Percentiles rank a stretch among this genome's conserved stretches.
Conservation (phyloP, 2,797 vertebrate species). For the Coregonus suidteri region DNA sequence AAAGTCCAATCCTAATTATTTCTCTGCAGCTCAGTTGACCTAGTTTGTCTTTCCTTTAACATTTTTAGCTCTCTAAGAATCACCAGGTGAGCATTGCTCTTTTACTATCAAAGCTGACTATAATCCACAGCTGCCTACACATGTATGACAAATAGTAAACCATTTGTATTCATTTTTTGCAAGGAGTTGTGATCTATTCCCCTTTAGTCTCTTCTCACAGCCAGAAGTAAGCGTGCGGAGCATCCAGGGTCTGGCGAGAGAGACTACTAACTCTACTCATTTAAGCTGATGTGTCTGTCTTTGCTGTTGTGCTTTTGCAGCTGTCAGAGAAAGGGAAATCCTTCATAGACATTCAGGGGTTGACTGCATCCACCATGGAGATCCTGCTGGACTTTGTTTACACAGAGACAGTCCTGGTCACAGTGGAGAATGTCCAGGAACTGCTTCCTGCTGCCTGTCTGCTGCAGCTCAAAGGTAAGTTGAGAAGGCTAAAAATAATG, state of each 20-base stretch:
- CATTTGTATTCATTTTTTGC: neutral
- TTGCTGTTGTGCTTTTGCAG: slow-evolving; percentile 64
- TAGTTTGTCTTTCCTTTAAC: slow-evolving; percentile 14
- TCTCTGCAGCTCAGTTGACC: neutral
- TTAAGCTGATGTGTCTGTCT: slow-evolving; percentile 10
- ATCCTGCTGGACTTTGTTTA: slow-evolving; percentile 98
- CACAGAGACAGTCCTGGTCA: slow-evolving; percentile 96
- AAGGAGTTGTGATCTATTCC: neutral
- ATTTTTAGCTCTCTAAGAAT: slow-evolving; percentile 5
- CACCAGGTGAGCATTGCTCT: slow-evolving; percentile 5
- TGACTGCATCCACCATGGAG: slow-evolving; percentile 96
- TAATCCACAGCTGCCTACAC: neutral
- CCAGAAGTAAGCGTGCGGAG: neutral
- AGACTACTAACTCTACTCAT: neutral
- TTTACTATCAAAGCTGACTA: slow-evolving; percentile 8
- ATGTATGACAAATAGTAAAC: neutral
- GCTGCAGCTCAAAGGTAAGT: slow-evolving; percentile 94
- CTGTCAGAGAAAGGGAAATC: slow-evolving; percentile 97
- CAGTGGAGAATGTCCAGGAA: slow-evolving; percentile 97
- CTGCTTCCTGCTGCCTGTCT: slow-evolving; percentile 94
- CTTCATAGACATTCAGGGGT: slow-evolving; percentile 95
- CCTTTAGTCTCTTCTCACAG: neutral
- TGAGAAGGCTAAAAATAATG: neutral
- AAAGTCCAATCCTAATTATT: neutral
- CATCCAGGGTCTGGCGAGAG: neutral